Evolutionary conservation across 2,797 vertebrate species (phyloP).

Genomic region (Cynopterus sphinx): DNA sequence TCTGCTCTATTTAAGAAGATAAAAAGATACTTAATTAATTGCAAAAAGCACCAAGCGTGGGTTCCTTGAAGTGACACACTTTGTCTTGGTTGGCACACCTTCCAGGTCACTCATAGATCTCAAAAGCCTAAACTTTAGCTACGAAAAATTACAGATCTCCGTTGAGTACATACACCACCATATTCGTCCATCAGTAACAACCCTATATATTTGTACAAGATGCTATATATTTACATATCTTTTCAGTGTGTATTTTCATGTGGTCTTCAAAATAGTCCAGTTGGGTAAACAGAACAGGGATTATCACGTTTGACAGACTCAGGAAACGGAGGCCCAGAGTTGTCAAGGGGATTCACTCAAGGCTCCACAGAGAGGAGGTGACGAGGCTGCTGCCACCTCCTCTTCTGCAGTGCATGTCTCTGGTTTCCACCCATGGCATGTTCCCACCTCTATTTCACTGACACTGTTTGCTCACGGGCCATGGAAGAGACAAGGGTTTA

Average conservation of each 20-base stretch:
- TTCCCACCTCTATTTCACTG: background rate
- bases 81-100: background rate
- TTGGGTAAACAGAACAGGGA: background rate
- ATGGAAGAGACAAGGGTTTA: background rate
- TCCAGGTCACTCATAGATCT: background rate
- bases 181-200: background rate
- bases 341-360: background rate
- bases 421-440: background rate
- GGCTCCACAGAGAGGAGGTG: background rate
- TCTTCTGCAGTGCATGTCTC: accelerated
- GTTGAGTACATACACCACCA: background rate
- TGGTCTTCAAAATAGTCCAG: background rate
- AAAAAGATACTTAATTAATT: background rate
- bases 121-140: background rate
- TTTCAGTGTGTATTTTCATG: background rate
- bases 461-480: background rate
- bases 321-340: background rate
- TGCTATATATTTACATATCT: background rate
- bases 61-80: background rate
- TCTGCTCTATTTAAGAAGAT: background rate
- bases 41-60: background rate
- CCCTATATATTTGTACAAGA: background rate
- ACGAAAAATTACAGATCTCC: background rate
- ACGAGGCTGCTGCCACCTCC: background rate
- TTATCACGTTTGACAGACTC: background rate